Evolutionary conservation across 2,797 vertebrate species (phyloP).

Genomic region (Chrysocyon brachyurus): DNA sequence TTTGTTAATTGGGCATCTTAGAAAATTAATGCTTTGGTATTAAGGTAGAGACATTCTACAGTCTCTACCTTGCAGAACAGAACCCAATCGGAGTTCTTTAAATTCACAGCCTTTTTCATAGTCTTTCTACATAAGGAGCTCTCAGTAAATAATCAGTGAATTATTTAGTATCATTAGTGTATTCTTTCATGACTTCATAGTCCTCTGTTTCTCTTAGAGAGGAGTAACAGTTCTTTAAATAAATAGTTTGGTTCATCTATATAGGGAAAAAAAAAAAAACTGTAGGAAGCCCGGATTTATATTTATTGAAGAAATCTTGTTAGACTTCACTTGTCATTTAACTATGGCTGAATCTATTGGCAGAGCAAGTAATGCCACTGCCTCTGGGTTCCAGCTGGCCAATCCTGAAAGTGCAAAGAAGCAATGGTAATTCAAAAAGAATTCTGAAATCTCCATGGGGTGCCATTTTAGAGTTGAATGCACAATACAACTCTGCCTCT

Average conservation of each 20-base stretch:
- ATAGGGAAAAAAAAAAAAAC: not conserved
- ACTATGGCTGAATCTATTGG: not conserved
- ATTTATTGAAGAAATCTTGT: not conserved
- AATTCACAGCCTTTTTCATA: not conserved
- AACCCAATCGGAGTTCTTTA: not conserved
- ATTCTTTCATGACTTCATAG: not conserved
- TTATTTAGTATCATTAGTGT: not conserved
- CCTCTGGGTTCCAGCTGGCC: not conserved
- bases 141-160: not conserved
- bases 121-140: not conserved
- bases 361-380: not conserved
- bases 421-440: not conserved
- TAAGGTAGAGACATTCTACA: not conserved
- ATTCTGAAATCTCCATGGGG: slow-evolving; percentile 48
- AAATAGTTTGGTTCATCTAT: not conserved
- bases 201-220: not conserved
- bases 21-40: slow-evolving; percentile 25
- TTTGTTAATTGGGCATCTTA: slow-evolving; percentile 61
- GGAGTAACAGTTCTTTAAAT: not conserved
- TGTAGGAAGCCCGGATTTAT: not conserved
- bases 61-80: not conserved
- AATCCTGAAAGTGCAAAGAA: not conserved
- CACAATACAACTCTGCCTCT: not conserved
- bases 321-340: not conserved
- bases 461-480: slow-evolving; percentile 20